Conservation (phyloP, 2,797 vertebrate species). For the Prunella strophiata region DNA sequence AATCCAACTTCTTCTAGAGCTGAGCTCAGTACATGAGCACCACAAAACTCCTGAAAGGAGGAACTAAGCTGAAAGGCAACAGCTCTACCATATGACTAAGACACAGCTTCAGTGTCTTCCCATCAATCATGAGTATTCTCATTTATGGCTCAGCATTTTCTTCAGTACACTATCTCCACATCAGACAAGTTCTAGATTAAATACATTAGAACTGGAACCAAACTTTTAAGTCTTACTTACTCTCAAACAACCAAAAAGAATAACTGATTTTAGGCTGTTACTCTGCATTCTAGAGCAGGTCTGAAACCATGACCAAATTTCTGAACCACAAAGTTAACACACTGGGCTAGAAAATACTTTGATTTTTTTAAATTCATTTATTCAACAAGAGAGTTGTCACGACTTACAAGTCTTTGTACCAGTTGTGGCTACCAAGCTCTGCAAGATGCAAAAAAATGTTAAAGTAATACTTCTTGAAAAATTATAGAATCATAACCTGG, state of each 20-base stretch:
- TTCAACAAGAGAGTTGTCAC: not conserved
- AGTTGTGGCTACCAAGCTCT: not conserved
- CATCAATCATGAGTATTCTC: not conserved
- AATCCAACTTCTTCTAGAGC: not conserved
- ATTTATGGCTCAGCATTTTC: not conserved
- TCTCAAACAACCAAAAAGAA: not conserved
- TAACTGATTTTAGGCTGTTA: not conserved
- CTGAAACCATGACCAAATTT: not conserved
- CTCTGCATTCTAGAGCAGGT: not conserved
- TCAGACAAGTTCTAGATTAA: not conserved
- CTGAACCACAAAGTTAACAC: not conserved
- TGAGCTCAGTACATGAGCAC: not conserved
- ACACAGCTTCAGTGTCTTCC: not conserved
- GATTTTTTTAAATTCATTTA: not conserved
- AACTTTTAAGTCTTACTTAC: not conserved
- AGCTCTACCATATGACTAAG: not conserved
- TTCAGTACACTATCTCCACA: not conserved
- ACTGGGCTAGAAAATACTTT: not conserved
- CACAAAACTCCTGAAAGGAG: not conserved
- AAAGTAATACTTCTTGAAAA: not conserved
- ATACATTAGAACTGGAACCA: not conserved
- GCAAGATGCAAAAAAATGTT: not conserved
- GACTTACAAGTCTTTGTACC: not conserved
- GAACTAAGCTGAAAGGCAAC: not conserved
- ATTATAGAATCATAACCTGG: not conserved